phyloP scores from a whole-genome alignment of 2,113 vertebrate genomes.

The Platysteira castanea region DNA sequence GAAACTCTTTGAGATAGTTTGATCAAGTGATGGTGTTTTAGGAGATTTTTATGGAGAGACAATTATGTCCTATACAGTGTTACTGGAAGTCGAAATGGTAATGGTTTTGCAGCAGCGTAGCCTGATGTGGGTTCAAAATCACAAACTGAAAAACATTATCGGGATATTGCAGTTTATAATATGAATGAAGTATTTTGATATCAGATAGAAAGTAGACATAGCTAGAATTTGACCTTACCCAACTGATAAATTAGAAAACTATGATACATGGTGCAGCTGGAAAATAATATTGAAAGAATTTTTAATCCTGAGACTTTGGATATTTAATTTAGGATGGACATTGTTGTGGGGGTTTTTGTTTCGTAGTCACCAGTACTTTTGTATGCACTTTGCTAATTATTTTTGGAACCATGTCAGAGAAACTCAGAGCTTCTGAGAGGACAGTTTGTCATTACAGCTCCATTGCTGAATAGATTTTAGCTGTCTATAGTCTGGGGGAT shows the following conservation, averaged over 20 bases:
- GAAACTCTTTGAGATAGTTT: neutral
- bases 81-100: neutral
- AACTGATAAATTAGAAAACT: neutral
- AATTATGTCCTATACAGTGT: neutral
- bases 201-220: neutral
- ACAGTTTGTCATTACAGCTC: neutral
- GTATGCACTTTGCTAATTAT: neutral
- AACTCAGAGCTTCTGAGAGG: neutral
- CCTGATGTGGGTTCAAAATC: neutral
- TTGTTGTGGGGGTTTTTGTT: neutral
- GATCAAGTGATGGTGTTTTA: neutral
- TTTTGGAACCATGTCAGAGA: neutral
- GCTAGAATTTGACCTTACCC: neutral
- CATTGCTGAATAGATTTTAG: neutral
- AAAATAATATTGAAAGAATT: neutral
- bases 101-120: neutral
- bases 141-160: neutral
- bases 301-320: neutral
- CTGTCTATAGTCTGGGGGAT: neutral
- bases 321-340: neutral
- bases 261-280: neutral
- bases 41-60: neutral
- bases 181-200: neutral
- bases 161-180: neutral
- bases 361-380: neutral